Evolutionary conservation across 1,140 invertebrate species (phyloP).

Genomic region (Leptoteleia sp.): DNA sequence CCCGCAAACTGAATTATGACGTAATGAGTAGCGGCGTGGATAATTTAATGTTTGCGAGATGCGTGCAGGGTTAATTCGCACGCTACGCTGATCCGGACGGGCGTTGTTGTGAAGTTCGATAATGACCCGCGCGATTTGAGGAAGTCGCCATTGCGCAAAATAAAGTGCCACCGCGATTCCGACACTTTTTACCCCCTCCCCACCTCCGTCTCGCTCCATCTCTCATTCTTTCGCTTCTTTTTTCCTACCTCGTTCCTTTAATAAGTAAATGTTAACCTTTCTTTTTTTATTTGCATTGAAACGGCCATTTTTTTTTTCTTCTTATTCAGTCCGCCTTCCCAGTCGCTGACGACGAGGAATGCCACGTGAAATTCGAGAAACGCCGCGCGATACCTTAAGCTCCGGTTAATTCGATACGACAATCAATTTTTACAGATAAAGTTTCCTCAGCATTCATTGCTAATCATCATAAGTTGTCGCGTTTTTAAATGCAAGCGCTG

Average conservation of each 20-base stretch:
- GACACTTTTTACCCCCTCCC: slow-evolving; percentile 38
- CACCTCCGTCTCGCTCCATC: too few relatives aligned
- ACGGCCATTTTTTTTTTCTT: slow-evolving; percentile 11
- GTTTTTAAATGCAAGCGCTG: slow-evolving; percentile 43
- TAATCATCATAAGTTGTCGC: slow-evolving; percentile 61
- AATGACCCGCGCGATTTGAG: slow-evolving; percentile 44
- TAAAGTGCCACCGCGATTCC: slow-evolving; percentile 41
- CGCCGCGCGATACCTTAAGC: slow-evolving; percentile 74
- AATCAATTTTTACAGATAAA: slow-evolving; percentile 75
- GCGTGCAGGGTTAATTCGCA: slow-evolving; percentile 59
- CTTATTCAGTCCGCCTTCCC: slow-evolving; percentile 58
- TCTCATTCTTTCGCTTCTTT: neutral
- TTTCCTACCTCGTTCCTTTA: too few relatives aligned
- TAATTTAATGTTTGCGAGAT: slow-evolving; percentile 59
- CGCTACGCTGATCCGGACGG: slow-evolving; percentile 41
- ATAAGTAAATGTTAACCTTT: too few relatives aligned
- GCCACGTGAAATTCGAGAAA: slow-evolving; percentile 77
- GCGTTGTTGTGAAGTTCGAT: slow-evolving; percentile 32
- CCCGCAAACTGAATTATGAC: slow-evolving; percentile 49
- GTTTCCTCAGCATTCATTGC: slow-evolving; percentile 68
- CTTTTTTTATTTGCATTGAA: too few relatives aligned
- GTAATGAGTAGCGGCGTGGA: slow-evolving; percentile 48
- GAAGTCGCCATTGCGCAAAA: slow-evolving; percentile 56
- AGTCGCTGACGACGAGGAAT: slow-evolving; percentile 73
- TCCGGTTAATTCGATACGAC: slow-evolving; percentile 77